Conservation (phyloP, 2,888 invertebrate genomes). For the Hypsopygia costalis region DNA sequence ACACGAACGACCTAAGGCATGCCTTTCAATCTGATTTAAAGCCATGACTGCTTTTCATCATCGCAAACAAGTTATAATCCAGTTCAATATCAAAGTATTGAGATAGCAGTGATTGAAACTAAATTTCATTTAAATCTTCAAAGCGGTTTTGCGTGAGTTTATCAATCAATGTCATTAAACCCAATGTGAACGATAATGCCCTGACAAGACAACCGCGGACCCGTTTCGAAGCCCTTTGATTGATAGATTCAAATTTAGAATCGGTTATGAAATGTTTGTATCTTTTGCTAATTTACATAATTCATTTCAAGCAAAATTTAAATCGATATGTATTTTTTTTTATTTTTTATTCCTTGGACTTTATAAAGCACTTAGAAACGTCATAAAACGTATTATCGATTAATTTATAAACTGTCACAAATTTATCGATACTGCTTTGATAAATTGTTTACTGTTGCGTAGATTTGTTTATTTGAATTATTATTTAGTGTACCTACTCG, state of each 20-base stretch:
- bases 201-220: slow-evolving; percentile 3
- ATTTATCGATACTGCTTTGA: too few species aligned
- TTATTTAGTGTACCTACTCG: too few species aligned
- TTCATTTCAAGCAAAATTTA: not conserved
- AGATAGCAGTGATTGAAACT: slow-evolving; percentile 1
- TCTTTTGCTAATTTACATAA: slow-evolving; percentile 2
- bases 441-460: too few species aligned
- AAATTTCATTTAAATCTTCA: slow-evolving; percentile 12
- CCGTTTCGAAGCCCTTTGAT: slow-evolving; percentile 12
- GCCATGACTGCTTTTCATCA: not conserved
- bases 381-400: too few species aligned
- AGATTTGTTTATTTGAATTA: too few species aligned
- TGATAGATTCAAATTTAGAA: slow-evolving; percentile 10
- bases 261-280: slow-evolving; percentile 1
- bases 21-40: too few species aligned
- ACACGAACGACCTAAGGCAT: too few species aligned
- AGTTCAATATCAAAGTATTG: slow-evolving; percentile 9
- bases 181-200: slow-evolving; percentile 2
- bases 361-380: too few species aligned
- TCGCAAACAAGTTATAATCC: slow-evolving; percentile 10
- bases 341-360: too few species aligned
- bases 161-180: slow-evolving; percentile 14
- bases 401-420: too few species aligned
- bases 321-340: too few species aligned
- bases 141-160: slow-evolving; percentile 9